Base-by-base conservation (phyloP, 2,888 invertebrate genomes). In the Chydorus sphaericus region DNA sequence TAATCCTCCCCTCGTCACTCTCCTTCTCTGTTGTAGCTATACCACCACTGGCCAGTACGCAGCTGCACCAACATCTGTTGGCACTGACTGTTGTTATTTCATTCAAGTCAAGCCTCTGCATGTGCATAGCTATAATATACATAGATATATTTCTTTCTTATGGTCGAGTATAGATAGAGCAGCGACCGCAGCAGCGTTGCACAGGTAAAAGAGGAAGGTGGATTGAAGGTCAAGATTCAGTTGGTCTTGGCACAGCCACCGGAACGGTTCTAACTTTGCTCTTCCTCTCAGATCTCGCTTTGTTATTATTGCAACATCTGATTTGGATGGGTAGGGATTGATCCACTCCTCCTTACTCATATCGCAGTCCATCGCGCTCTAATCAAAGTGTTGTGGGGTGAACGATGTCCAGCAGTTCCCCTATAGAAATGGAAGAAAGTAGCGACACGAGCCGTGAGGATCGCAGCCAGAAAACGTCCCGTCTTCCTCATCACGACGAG, bases 401-500 rank as follows among this genome's bases (percentile, higher is more conserved):
- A 52, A 52, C 26, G 18, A 53, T 53, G 53, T 53, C 53, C 14
- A 53, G 37, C 23, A 53, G 37, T 26, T 28, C 53, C 4, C 53
- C 53, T 23, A 36, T 53, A 16, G 53, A 53, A 26, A 38, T 37
- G 10, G 52, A 52, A 52, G 53, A 38, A 7, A 49, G 36, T 18
- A 55, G 55, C 28, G 55, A 55, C n/a, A 49, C 55, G 2, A 48
- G 49, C 28, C 48, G 36, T 26, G 48, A 49, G 16, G 33, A 36
- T 33, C 48, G 55, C 11, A 31, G 29, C 8, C n/a, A 28, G 6
- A 37, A 36, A 28, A 20, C 36, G 26, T 38, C 18, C 26, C 37
- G 7, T 38, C 50, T n/a, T 20, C 38, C 16, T n/a, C 26, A 28
- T n/a, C 36, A 37, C 6, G 28, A 18, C 3, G 23, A 37, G n/a